Evolutionary conservation across 2,113 vertebrate species (phyloP), one percentile per base, ranked within the genome.

Genomic region (Sorex fumeus): DNA sequence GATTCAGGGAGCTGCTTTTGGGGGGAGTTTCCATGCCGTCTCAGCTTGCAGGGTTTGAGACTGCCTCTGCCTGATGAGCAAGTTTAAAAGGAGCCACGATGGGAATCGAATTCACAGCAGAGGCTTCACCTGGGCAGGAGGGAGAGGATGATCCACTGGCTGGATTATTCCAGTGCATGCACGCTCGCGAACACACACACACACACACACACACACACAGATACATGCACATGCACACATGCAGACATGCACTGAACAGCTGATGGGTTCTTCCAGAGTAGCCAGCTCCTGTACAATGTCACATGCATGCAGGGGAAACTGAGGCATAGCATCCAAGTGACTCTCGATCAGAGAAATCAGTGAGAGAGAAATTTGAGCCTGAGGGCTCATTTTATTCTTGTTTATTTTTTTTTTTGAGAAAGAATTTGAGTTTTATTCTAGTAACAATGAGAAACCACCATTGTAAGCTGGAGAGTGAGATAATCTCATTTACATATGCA

Each of bases 401-500:
- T 10, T 7, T 36, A 7, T 70, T 87, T 76, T 64, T 57, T 19
- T 28, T 81, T 90, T 86, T 45, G 13, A 36, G 60, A 47, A 87
- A 32, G 8, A 70, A 87, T 81, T 81, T 81, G 25, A 45, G 40
- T 86, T 91, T 85, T 76, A 76, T 43, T 70, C 47, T 64, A 89
- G 85, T 47, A 85, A 30, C 21, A 84, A 25, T 2, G 15, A 76
- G 69, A 85, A 92, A 19, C 0, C 1, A 34, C 25, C 25, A 19
- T 53, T 76, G 9, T 71, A 88, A 85, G 32, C 47, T 36, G 32
- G 36, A 70, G n/a, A 47, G 30, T 71, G 30, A 87, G 23, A 45
- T 71, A 32, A 28, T 30, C n/a, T 66, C 47, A 67, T 74, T 57
- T 72, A 15, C 15, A 66, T 45, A 50, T 9, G 43, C 45, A 75